Base-by-base conservation (phyloP, 2,888 invertebrate species). In the Netelia virgata region DNA sequence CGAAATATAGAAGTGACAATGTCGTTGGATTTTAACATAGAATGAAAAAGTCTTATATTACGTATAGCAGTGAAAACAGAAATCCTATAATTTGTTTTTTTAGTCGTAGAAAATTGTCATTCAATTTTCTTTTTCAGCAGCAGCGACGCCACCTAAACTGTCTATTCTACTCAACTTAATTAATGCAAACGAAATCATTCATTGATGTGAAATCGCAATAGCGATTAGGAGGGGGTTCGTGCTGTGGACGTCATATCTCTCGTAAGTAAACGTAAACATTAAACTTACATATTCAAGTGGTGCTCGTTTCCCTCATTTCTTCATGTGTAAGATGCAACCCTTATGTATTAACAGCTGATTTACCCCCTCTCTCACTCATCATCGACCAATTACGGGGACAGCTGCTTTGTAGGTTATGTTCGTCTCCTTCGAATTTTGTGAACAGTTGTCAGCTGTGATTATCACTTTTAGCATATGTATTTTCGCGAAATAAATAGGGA, bases 1-100 rank as follows among this genome's bases (percentile, higher is more conserved):
- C 70, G 74, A 84, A 84, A 84, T 84, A 82, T 78, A 82, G 61
- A 84, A 82, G 70, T 78, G 82, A 78, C 20, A 64, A 82, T 77
- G 77, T 73, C 53, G 14, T 59, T n/a, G 3, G 28, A 8, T 57
- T 55, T 23, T 63, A 9, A 63, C 14, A 63, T 28, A 63, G 20
- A 53, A 53, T 3, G 16, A 53, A 16, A 53, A 14, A 53, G 8
- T 53, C 1, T 14, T n/a, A 10, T 53, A n/a, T 6, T 14, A 53
- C 16, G 36, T 14, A 53, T 0, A 14, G 53, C 16, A n/a, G 16
- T 14, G 53, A 14, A 16, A 53, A 53, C 53, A 3, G 14, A 53
- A 53, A 53, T 53, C 16, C n/a, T 53, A 14, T n/a, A 53, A 53
- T 16, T 53, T 53, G 1, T 3, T 53, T n/a, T 53, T 53, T 53